These are phyloP conservation scores for Brachypteracias leptosomus DNA, from an alignment of 2,113 vertebrate species.

Conservation along the genomic window DNA sequence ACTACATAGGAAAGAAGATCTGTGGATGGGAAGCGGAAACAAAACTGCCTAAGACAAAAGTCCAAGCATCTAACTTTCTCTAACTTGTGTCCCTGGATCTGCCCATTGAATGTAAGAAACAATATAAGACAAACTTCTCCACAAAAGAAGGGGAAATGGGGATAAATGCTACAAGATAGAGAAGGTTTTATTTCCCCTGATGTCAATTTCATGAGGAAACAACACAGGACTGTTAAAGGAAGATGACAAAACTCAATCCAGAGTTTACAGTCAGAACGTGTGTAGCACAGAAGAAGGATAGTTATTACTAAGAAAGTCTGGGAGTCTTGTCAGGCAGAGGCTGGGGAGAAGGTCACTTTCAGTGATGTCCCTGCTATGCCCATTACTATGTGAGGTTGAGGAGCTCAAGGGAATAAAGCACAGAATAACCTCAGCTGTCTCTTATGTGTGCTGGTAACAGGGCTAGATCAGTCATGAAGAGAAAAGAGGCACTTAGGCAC, in stretches of 20 bases:
- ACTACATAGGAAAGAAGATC: background rate
- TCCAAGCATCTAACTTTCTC: background rate
- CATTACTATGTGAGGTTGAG: background rate
- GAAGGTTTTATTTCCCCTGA: background rate
- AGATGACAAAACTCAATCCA: background rate
- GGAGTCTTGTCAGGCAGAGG: background rate
- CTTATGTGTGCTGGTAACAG: background rate
- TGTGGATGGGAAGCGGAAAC: background rate
- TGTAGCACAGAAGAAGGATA: background rate
- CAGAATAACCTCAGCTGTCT: background rate
- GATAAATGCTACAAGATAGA: background rate
- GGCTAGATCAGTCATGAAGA: slow-evolving; percentile 4
- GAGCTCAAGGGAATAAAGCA: background rate
- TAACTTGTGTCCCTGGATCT: background rate
- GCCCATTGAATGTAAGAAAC: background rate
- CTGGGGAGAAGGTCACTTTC: background rate
- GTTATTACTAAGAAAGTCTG: background rate
- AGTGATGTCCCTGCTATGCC: background rate
- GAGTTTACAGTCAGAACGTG: background rate
- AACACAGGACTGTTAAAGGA: background rate
- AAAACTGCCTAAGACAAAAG: background rate
- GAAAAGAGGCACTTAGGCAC: slow-evolving; percentile 15
- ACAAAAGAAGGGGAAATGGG: background rate
- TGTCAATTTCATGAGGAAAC: background rate
- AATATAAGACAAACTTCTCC: background rate